Evolutionary conservation across 2,113 vertebrate genomes (phyloP).

Genomic region (Struthidea cinerea): DNA sequence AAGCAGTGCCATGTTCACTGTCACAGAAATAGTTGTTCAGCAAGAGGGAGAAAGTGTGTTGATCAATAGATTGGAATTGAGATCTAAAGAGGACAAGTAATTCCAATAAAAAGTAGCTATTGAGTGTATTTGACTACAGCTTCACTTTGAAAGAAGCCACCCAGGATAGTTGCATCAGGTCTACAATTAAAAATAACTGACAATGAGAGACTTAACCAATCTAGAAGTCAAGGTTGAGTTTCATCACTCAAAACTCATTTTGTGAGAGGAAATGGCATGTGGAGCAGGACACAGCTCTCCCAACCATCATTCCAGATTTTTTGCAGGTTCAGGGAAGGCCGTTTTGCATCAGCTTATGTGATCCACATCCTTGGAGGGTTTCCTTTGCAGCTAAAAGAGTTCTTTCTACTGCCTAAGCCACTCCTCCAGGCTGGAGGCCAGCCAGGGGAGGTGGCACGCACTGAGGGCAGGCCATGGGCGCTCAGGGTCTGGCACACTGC

Average conservation of each 20-base stretch:
- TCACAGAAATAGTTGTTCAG: neutral
- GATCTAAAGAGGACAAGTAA: neutral
- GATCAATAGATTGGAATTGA: neutral
- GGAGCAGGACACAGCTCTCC: neutral
- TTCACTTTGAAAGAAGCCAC: neutral
- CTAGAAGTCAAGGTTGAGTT: neutral
- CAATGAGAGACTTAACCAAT: neutral
- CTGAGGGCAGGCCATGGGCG: neutral
- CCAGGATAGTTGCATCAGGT: neutral
- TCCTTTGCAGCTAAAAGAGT: conserved; percentile 1
- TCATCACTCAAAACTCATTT: neutral
- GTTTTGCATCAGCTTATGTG: neutral
- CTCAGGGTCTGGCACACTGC: neutral
- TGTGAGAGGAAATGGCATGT: fast-evolving
- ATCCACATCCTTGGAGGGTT: conserved; percentile 3
- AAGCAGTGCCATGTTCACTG: neutral
- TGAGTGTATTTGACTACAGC: neutral
- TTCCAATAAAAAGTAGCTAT: neutral
- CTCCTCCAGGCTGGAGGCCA: neutral
- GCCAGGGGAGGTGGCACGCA: conserved; percentile 32
- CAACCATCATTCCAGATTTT: neutral
- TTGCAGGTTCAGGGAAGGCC: neutral
- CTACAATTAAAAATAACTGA: neutral
- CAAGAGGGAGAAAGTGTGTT: neutral
- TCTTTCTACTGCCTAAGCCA: neutral